Conservation (phyloP, 1,140 invertebrate species). For the Subanguina moxae region DNA sequence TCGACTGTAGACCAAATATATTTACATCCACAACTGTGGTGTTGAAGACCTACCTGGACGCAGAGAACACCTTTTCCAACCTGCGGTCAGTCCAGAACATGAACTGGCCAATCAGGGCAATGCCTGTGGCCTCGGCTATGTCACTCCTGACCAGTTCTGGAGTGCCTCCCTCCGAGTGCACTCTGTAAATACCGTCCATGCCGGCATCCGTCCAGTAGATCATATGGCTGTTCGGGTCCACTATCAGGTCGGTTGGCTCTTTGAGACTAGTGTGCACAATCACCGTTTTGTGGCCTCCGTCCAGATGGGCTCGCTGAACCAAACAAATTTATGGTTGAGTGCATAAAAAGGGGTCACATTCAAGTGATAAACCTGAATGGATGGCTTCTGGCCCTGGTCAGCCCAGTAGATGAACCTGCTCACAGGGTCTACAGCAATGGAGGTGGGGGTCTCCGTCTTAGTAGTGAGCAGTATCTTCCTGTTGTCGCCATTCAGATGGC, state of each 20-base stretch:
- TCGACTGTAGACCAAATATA: conserved; percentile 29
- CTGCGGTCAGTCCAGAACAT: conserved; percentile 96
- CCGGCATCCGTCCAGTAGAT: conserved; percentile 95
- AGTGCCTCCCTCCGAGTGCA: conserved; percentile 60
- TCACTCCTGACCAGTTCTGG: conserved; percentile 74
- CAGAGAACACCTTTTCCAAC: conserved; percentile 75
- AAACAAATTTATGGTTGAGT: background rate
- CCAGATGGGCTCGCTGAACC: conserved; percentile 74
- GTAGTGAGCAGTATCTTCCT: conserved; percentile 86
- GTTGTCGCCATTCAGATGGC: conserved; percentile 81
- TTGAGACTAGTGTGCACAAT: conserved; percentile 84
- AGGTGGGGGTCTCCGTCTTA: conserved; percentile 83
- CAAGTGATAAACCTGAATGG: conserved; percentile 66
- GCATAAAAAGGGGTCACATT: background rate
- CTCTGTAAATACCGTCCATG: conserved; percentile 71
- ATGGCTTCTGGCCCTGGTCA: conserved; percentile 91
- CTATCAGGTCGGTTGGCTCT: conserved; percentile 82
- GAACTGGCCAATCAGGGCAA: conserved; percentile 69
- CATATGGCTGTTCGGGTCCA: conserved; percentile 88
- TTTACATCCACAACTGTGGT: background rate
- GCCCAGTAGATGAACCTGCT: conserved; percentile 76
- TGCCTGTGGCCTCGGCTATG: conserved; percentile 79
- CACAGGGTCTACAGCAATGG: conserved; percentile 90
- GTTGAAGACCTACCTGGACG: conserved; percentile 22
- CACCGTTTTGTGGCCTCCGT: conserved; percentile 80